Base-by-base conservation (phyloP, 2,888 invertebrate genomes). In the Gymnocheta viridis region DNA sequence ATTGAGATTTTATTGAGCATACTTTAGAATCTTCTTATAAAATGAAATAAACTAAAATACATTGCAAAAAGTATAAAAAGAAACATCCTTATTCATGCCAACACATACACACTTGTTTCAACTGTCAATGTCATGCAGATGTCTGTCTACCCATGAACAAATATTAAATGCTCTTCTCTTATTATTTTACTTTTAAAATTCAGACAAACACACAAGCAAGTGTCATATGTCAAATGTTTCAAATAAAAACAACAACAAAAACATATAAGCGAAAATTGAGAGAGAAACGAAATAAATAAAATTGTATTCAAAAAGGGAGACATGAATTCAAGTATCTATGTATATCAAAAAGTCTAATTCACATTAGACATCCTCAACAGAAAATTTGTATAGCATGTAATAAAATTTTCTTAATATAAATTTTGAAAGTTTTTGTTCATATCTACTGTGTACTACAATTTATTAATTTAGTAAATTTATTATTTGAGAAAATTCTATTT, bases 181-280 rank as follows among this genome's bases (percentile, higher is more conserved):
- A 19, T 66, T 12, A 69, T 54, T 67, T 73, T 51, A 12, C 27
- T 38, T 76, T 77, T 35, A 51, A n/a, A 29, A 54, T 51, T 17
- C 58, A 44, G 60, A 29, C 38, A 72, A 47, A 70, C 41, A 77
- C 49, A 82, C 60, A 74, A 14, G 41, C 60, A 66, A 51, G 74
- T 79, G 79, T 79, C 79, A 83, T 64, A 70, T 83, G 74, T 79
- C 79, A 79, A 78, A 78, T 82, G 67, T 73, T 78, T 73, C 44
- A 62, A 69, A 62, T 22, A 49, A 54, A 49, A 54, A 56, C 12
- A 44, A 22, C 27, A 44, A 67, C 4, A 64, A 38, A 14, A 60
- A 66, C 49, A 24, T 5, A 35, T 17, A 1, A 12, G 56, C 17
- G 10, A 22, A 29, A 70, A 4, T 9, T 19, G 5, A 70, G 24